Base-by-base conservation (phyloP, 2,797 vertebrate species). In the Ctenochaetus hawaiiensis region DNA sequence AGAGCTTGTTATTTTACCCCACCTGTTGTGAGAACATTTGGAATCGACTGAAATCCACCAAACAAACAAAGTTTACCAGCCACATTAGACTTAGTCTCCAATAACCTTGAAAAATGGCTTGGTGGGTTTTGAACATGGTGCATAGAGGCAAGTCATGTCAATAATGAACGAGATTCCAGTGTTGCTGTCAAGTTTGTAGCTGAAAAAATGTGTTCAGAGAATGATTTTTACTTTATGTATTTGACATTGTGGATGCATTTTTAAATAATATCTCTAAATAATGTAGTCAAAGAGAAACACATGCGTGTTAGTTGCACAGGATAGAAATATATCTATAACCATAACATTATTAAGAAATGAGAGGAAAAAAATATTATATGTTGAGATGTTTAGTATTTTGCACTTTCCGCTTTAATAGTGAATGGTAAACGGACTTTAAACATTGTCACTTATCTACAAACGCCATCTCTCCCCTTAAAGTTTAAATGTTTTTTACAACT, bases 401-500 rank as follows among this genome's bases (percentile, higher is more conserved):
- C 17, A 14, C 14, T 16, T 43, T 23, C n/a, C 20, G 11, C 64
- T 68, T 52, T 2, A 30, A 61, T 59, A 26, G 16, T 37, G 34
- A 59, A 22, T 11, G n/a, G 26, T 51, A n/a, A 39, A 41, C 53
- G 2, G 39, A 59, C 39, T 60, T 68, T 8, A 34, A 78, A 61
- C 61, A 12, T 43, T 23, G 39, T 22, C 64, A 73, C 59, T 49
- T 51, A 66, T 63, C 54, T 17, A 34, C 48, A 68, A 53, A 64
- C 45, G 57, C 49, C 18, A 56, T 30, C 22, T 45, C 14, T 30
- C 17, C 39, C 20, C 18, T 60, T 79, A 18, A 61, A 54, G 56
- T 65, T 54, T 51, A 52, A 80, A 7, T 10, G 22, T 64, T 75
- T 73, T 54, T 20, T 45, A 77, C 34, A 59, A 6, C 47, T 45